These are phyloP conservation scores for Canis aureus DNA, from an alignment of 2,113 vertebrate species.

Conservation along the genomic window DNA sequence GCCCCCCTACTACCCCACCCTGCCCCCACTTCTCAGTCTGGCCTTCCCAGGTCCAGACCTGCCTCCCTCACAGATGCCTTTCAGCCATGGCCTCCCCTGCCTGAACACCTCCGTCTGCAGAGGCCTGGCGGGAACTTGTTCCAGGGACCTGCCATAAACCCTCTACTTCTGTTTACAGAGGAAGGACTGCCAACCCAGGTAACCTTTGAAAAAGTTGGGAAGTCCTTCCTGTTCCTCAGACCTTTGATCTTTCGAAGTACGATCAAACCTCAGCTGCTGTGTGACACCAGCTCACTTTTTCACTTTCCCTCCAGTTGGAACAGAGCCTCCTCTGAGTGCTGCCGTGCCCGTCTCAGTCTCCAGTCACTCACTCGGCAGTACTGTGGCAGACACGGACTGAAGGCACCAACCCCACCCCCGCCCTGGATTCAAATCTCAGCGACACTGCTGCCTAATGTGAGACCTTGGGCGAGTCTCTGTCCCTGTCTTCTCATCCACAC, in stretches of 20 bases:
- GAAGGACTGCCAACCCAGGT: background rate
- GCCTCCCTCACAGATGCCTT: background rate
- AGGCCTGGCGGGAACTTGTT: background rate
- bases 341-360: background rate
- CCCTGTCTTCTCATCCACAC: background rate
- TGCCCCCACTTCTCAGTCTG: background rate
- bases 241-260: background rate
- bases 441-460: background rate
- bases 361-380: background rate
- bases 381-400: background rate
- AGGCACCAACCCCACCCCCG: background rate
- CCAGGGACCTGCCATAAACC: background rate
- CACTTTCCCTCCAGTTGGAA: background rate
- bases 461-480: background rate
- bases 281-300: constrained; percentile 9
- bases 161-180: background rate
- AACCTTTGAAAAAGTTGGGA: background rate
- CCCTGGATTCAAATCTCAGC: background rate
- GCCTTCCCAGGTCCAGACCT: background rate
- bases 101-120: background rate
- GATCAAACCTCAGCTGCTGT: background rate
- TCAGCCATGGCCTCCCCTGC: background rate
- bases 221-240: constrained; percentile 16
- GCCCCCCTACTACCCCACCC: background rate
- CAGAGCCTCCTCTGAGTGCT: background rate